phyloP scores from a whole-genome alignment of 2,888 invertebrate genomes.

The Bibio marci region DNA sequence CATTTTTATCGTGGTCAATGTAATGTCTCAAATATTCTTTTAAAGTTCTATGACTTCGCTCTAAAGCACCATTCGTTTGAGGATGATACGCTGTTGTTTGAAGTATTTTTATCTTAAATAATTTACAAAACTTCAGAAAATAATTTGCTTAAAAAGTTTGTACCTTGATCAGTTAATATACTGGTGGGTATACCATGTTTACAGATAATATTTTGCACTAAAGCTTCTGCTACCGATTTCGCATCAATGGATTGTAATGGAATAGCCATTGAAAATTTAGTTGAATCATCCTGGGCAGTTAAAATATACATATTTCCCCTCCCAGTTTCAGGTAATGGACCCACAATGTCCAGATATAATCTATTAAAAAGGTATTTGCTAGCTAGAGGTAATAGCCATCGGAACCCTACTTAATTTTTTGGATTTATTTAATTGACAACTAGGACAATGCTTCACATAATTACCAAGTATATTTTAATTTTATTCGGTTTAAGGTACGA shows the following conservation, averaged over 20 bases:
- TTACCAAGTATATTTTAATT: not conserved
- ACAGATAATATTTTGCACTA: not conserved
- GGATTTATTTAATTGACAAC: not conserved
- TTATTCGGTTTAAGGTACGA: not conserved
- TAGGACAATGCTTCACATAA: not conserved
- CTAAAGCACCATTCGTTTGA: constrained; percentile 17
- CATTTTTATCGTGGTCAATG: constrained; percentile 13
- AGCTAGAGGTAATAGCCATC: not conserved
- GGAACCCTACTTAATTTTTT: not conserved
- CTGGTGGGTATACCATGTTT: constrained; percentile 26
- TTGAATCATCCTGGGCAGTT: not conserved
- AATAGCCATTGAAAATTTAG: not conserved
- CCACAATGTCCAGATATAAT: not conserved
- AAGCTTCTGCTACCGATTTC: not conserved
- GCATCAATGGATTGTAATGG: not conserved
- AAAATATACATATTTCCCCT: not conserved
- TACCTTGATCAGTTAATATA: constrained; percentile 36
- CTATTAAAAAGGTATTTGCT: not conserved
- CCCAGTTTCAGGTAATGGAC: not conserved
- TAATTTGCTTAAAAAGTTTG: constrained; percentile 26
- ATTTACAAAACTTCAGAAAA: constrained; percentile 14
- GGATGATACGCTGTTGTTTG: constrained; percentile 16
- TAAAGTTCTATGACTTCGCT: constrained; percentile 17
- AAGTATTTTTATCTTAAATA: constrained; percentile 16
- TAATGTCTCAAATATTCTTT: constrained; percentile 17